A percentile compares a stretch with the other conserved stretches of the same genome.
Evolutionary conservation across 2,888 invertebrate species (phyloP).

Genomic region (Pegoplata infirma): DNA sequence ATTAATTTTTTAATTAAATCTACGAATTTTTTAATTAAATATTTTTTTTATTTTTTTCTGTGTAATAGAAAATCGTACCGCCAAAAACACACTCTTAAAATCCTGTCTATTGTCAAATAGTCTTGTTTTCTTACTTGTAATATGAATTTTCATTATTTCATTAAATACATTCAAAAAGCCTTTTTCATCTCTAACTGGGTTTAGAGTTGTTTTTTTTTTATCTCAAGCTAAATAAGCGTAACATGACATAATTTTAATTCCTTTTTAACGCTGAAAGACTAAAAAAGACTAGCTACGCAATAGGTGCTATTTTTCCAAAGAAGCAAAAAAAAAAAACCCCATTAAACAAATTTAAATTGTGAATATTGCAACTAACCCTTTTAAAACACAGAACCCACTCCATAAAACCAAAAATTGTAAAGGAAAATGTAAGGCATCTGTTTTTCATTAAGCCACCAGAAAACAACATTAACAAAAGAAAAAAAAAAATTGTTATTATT

Average conservation of each 20-base stretch:
- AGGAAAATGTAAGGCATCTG: constrained; percentile 60
- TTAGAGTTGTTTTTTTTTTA: too few species aligned
- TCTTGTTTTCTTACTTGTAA: constrained; percentile 27
- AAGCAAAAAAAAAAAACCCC: too few species aligned
- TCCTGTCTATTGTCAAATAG: constrained; percentile 50
- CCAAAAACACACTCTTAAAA: background rate
- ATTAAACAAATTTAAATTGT: constrained; percentile 47
- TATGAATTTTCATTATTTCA: constrained; percentile 48
- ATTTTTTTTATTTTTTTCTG: too few species aligned
- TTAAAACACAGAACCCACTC: background rate
- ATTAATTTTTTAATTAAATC: too few species aligned
- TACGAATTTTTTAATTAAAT: too few species aligned
- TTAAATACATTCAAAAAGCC: constrained; percentile 17
- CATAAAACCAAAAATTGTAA: too few species aligned
- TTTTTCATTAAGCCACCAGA: constrained; percentile 59
- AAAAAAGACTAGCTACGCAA: constrained; percentile 47
- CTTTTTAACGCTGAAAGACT: constrained; percentile 41
- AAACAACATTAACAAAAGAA: constrained; percentile 38
- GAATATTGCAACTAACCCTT: constrained; percentile 48
- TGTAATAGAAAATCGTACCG: too few species aligned
- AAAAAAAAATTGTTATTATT: constrained; percentile 60
- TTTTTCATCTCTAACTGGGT: constrained; percentile 4
- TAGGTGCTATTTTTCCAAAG: constrained; percentile 44
- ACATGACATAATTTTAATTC: constrained; percentile 61
- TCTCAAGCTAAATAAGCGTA: constrained; percentile 54